Base-by-base conservation (phyloP, 2,888 invertebrate species). In the Dolichomitus sp. region DNA sequence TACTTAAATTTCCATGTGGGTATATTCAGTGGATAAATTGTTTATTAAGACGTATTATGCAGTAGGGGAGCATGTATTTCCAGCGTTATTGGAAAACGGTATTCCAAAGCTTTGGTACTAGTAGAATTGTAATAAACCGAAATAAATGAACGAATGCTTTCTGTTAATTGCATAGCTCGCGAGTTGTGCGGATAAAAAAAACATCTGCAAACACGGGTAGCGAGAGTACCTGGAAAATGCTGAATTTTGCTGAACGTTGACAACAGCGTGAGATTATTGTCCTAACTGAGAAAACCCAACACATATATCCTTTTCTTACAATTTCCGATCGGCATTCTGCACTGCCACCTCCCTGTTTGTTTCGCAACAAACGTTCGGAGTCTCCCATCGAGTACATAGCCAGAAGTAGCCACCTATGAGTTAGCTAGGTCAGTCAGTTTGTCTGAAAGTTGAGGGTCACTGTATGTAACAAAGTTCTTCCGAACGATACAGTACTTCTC, bases 301-400 rank as follows among this genome's bases (percentile, higher is more conserved):
- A 42, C 59, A 69, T 33, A 57, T 33, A 54, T 54, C 12, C 70
- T 52, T 65, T 66, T 70, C 33, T 45, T 17, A 57, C 75, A 70
- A 80, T 80, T 70, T 70, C 69, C 80, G 74, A 45, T 12, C 19
- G 45, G 45, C 54, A 52, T 80, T 54, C 37, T 63, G 45, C 73
- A 14, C 52, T 7, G 52, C n/a, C 30, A 40, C 66, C 30, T 68
- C 19, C 19, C 42, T 65, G 14, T 54, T 11, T 27, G 1, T 54
- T 30, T 23, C 54, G 54, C 54, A 14, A 54, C 27, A 27, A 27
- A 54, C 54, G 54, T 54, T 54, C 30, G 2, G 54, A 27, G 23
- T 54, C 54, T 30, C 23, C 23, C 23, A 30, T 3, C 54, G 4
- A 30, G 54, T 12, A 30, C 27, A 11, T 54, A 30, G 27, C 27